Base-by-base conservation (phyloP, 2,888 invertebrate species). In the Pollenia labialis region DNA sequence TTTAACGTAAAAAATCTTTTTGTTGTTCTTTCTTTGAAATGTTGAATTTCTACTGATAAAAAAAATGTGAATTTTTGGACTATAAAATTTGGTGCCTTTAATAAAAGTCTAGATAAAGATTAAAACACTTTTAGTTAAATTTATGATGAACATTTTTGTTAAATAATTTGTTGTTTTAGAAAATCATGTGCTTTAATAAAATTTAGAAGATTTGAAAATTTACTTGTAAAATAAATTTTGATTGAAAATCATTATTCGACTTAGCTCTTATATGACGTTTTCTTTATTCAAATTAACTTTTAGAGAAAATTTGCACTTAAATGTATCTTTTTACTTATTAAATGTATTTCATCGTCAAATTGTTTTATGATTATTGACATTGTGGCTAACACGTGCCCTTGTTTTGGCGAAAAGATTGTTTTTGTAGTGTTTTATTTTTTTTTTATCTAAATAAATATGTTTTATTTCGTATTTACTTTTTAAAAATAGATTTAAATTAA, bases 401-500 rank as follows among this genome's bases (percentile, higher is more conserved):
- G 11, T 32, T 23, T 18, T n/a, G 32, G 23, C 7, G 12, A 11
- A 2, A 7, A 14, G 14, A 14, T 32, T n/a, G 12, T 32, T 14
- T 40, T 14, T 40, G 32, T 60, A 6, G 40, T 60, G 7, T 40
- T 7, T 44, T 62, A 4, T 42, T 18, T 40, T 3, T 40, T 3
- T 60, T n/a, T 44, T 42, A 3, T 44, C 12, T 52, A 32, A 32
- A 6, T 6, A 32, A 32, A 32, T 52, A 40, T 44, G 44, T 64
- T 46, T 64, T 12, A 64, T 11, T 69, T 52, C 40, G 9, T 69
- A 16, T 69, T 52, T 42, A 40, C 68, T 69, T 52, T 69, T 71
- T 71, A 71, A 12, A 71, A 71, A 54, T 71, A 71, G 69, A 71
- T 40, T 71, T 54, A 16, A n/a, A 52, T 11, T 69, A 52, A 71